phyloP scores from a whole-genome alignment of 2,888 invertebrate species.

The Drosophila nr. medialis region DNA sequence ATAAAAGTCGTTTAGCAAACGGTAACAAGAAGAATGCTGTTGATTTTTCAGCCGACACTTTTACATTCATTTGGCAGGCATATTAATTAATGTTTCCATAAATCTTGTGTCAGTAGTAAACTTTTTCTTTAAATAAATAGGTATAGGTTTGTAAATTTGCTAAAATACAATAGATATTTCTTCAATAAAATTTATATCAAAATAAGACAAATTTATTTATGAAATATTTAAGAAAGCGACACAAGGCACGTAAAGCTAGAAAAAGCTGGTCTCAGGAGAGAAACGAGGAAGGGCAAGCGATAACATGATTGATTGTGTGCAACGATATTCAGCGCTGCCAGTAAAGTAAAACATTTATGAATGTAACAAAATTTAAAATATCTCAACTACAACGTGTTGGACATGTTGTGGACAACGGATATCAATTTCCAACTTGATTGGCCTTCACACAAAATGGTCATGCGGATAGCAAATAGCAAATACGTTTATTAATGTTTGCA shows the following conservation, averaged over 20 bases:
- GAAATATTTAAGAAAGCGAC: neutral
- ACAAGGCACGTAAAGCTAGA: neutral
- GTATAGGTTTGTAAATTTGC: neutral
- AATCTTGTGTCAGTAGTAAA: slow-evolving; percentile 19
- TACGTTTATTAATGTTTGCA: neutral
- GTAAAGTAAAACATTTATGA: neutral
- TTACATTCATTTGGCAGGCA: slow-evolving; percentile 37
- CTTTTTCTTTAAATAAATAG: neutral
- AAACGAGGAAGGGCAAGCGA: neutral
- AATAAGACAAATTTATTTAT: neutral
- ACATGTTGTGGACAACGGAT: neutral
- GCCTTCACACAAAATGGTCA: neutral
- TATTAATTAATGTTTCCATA: slow-evolving; percentile 60
- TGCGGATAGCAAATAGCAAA: neutral
- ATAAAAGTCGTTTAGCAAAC: slow-evolving; percentile 17
- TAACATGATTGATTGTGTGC: neutral
- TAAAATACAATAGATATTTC: neutral
- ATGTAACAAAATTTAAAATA: neutral
- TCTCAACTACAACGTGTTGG: neutral
- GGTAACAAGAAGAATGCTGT: slow-evolving; percentile 43
- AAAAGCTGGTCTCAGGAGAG: neutral
- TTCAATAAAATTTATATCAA: neutral
- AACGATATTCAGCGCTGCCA: neutral
- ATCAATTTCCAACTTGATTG: neutral
- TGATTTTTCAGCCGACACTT: slow-evolving; percentile 55